Conservation (phyloP, 2,113 vertebrate genomes). For the Aphelocoma coerulescens region DNA sequence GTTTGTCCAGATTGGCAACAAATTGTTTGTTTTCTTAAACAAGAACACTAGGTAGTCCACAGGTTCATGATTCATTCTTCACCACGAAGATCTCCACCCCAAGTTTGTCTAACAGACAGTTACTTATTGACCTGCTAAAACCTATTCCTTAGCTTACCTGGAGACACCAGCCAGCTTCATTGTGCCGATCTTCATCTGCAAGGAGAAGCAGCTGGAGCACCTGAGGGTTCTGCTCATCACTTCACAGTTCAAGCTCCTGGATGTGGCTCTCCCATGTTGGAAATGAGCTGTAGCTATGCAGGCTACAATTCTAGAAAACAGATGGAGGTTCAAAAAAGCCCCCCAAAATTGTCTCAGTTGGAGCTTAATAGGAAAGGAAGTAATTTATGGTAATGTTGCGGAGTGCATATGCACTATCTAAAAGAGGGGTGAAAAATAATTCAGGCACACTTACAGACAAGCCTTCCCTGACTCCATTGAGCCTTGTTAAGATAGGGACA, state of each 20-base stretch:
- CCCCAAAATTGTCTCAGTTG: background rate
- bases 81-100: background rate
- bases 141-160: conserved; percentile 59
- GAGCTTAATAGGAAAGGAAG: background rate
- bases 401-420: background rate
- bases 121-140: background rate
- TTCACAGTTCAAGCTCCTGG: conserved; percentile 1
- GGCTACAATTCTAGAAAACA: background rate
- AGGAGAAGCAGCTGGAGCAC: conserved; percentile 52
- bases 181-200: conserved; percentile 70
- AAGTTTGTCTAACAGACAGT: background rate
- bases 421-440: background rate
- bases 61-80: conserved; percentile 6
- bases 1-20: background rate
- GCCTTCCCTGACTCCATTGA: background rate
- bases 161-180: conserved; percentile 65
- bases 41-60: background rate
- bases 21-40: conserved; percentile 21
- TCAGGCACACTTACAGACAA: background rate
- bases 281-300: background rate
- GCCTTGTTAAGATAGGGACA: background rate
- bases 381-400: background rate
- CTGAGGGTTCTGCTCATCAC: conserved; percentile 36
- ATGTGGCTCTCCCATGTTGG: background rate
- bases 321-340: background rate